phyloP scores from a whole-genome alignment of 2,888 invertebrate genomes.

The Ochropleura plecta region DNA sequence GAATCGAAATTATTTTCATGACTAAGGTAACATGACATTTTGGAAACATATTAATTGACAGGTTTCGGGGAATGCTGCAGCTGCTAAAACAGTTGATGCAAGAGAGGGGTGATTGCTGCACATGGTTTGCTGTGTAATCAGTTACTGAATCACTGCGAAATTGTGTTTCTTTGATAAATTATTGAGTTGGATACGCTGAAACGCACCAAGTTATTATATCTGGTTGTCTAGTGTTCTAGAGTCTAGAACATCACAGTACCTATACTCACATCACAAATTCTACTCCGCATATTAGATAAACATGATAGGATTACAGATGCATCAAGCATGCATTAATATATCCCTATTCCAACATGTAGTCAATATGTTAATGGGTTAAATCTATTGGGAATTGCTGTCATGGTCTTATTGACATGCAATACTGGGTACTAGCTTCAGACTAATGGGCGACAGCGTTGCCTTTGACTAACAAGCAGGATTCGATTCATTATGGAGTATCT shows the following conservation, averaged over 20 bases:
- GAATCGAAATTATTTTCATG: not conserved
- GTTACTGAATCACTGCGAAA: not conserved
- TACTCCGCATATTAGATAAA: not conserved
- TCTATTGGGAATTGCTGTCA: slow-evolving; percentile 24
- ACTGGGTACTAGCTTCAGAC: not conserved
- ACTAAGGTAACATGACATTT: not conserved
- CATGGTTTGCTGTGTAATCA: not conserved
- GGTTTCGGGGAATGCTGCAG: not conserved
- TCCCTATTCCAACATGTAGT: slow-evolving; percentile 35
- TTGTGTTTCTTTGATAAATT: not conserved
- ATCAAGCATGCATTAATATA: slow-evolving; percentile 31
- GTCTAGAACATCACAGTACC: not conserved
- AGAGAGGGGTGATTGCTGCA: not conserved
- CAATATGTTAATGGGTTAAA: slow-evolving; percentile 43
- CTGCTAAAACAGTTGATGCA: not conserved
- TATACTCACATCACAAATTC: not conserved
- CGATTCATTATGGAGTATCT: not conserved
- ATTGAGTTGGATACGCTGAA: not conserved
- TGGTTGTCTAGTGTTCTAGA: too few species aligned
- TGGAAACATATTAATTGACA: not conserved
- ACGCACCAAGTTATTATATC: not conserved
- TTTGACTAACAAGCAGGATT: not conserved
- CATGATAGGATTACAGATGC: slow-evolving; percentile 38
- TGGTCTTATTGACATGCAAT: slow-evolving; percentile 1
- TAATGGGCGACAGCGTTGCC: not conserved